Conservation (phyloP, 2,888 invertebrate species). For the Nymphalis polychloros region DNA sequence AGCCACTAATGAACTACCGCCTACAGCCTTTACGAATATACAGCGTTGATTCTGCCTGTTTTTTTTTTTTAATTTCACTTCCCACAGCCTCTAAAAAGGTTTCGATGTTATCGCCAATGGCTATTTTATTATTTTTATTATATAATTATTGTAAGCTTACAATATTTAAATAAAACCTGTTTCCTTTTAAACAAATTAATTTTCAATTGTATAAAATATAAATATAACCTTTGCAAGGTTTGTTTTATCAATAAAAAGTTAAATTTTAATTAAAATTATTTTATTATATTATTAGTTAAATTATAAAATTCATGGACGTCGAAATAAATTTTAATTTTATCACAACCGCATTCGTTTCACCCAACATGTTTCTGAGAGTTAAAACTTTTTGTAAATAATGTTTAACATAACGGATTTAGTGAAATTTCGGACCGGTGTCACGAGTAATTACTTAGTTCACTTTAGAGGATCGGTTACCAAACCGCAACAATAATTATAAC, state of each 20-base stretch:
- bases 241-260: neutral
- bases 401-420: conserved; percentile 3
- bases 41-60: conserved; percentile 32
- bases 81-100: conserved; percentile 45
- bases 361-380: conserved; percentile 43
- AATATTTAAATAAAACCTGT: neutral
- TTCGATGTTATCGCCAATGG: conserved; percentile 29
- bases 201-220: too few relatives aligned
- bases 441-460: conserved; percentile 1
- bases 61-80: conserved; percentile 31
- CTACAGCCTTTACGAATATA: conserved; percentile 56
- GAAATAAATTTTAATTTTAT: conserved; percentile 51
- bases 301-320: conserved; percentile 24
- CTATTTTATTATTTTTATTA: conserved; percentile 24
- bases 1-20: conserved; percentile 67
- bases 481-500: conserved; percentile 1
- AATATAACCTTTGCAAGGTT: neutral
- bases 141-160: conserved; percentile 2
- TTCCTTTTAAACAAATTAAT: too few relatives aligned
- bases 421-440: neutral
- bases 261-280: too few relatives aligned
- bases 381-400: conserved; percentile 32
- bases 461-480: neutral
- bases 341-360: conserved; percentile 48
- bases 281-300: neutral